Base-by-base conservation (phyloP, 2,113 vertebrate species). In the Myxocyprinus asiaticus region DNA sequence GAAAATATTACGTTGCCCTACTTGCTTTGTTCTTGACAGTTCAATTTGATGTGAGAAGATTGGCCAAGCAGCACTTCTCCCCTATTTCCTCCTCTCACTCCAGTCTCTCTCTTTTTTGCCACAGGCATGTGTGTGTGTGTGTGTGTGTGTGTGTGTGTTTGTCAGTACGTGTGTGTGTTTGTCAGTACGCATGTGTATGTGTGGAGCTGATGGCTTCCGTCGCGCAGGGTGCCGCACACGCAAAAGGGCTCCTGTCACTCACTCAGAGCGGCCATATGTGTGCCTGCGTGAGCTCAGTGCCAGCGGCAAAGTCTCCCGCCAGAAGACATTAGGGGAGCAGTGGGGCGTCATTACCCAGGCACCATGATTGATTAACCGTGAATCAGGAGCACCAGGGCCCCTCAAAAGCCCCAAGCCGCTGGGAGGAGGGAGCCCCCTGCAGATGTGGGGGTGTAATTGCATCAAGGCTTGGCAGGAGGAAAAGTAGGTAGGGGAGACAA, bases 331-430 rank as follows among this genome's bases (percentile, higher is more conserved):
- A 94, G 88, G 86, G 81, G 90, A 91, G 90, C 92, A 93, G 93
- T 90, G 88, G 92, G 92, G 88, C 86, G 90, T 92, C 91, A 91
- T 93, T 91, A 92, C 89, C 89, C 88, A 88, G 86, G 66, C 80
- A 78, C 87, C 78, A 93, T 94, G 93, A 94, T 93, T 93, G 93
- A 94, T 94, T 93, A 93, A 91, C 89, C 88, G 77, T 86, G 90
- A 86, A 94, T 86, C 83, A 84, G 64, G 90, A 89, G 86, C 87
- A 87, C 84, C 84, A 87, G 88, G 85, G 83, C 76, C 67, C 73
- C 62, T 53, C 9, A 17, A 65, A 76, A 53, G 62, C 73, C 73
- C 77, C 64, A 12, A 76, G 79, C 81, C 77, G 70, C 81, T 73
- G 83, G 83, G 68, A 68, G 71, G 86, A 90, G 85, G 76, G 89